These are phyloP conservation scores for Amblyjoppa fuscipennis DNA, from an alignment of 2,888 invertebrate genomes.

Conservation along the genomic window DNA sequence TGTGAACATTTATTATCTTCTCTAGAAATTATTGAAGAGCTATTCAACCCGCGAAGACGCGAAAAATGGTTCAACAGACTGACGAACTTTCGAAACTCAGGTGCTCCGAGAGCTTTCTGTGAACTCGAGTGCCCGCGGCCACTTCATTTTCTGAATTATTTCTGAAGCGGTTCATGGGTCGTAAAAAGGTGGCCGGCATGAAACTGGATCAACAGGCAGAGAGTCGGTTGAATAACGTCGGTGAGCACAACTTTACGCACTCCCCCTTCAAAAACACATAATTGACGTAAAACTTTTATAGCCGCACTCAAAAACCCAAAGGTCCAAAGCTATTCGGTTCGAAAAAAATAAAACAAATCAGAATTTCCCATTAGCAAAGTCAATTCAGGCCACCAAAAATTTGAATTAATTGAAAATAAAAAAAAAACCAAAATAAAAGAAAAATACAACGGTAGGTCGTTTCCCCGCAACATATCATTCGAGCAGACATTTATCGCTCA, in stretches of 20 bases:
- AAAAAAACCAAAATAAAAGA: conserved; percentile 12
- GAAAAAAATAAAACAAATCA: background rate
- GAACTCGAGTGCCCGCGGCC: background rate
- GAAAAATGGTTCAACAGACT: background rate
- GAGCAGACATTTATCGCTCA: conserved; percentile 54
- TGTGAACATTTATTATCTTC: background rate
- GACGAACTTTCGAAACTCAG: background rate
- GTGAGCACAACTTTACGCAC: background rate
- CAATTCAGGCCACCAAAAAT: background rate
- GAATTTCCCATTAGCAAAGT: background rate
- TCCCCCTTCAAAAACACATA: background rate
- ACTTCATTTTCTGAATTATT: conserved; percentile 9
- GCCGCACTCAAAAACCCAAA: background rate
- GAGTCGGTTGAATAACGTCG: background rate
- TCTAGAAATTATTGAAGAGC: background rate
- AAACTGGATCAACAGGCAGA: background rate
- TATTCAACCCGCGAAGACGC: background rate
- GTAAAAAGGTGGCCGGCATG: background rate
- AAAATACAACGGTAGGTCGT: conserved; percentile 44
- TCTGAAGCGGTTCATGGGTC: conserved; percentile 3
- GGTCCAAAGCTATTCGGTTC: too few species aligned
- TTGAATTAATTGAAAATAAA: conserved; percentile 33
- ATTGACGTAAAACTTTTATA: background rate
- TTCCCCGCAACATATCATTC: conserved; percentile 18
- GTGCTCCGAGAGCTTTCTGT: background rate